Conservation (phyloP, 2,888 invertebrate genomes). For the Hydroisotoma schaefferi region DNA sequence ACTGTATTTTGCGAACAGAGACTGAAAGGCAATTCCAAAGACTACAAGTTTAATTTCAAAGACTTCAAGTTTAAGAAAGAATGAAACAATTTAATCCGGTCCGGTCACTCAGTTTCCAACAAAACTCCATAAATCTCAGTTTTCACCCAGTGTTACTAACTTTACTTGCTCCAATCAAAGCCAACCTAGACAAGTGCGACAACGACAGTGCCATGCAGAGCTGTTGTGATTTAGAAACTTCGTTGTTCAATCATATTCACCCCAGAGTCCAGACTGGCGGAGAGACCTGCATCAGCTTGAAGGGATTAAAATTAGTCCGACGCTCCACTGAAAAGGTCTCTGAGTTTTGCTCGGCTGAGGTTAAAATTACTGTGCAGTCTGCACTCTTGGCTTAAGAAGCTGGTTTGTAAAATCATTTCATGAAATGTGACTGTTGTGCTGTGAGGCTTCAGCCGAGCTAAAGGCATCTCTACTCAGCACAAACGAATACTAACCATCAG, state of each 20-base stretch:
- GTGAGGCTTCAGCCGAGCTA: neutral
- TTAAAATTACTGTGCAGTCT: no score
- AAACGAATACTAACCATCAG: neutral
- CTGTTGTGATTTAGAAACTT: neutral
- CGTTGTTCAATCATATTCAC: no score
- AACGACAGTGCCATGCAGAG: neutral
- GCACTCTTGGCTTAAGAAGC: no score
- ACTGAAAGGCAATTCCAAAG: neutral
- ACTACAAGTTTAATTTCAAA: no score
- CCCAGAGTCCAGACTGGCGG: no score
- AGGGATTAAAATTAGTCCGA: neutral
- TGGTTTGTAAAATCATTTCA: neutral
- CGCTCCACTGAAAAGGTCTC: neutral
- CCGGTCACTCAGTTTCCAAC: slow-evolving; percentile 44
- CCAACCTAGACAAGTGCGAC: neutral
- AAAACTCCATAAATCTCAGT: slow-evolving; percentile 46
- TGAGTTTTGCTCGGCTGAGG: neutral
- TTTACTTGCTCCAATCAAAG: slow-evolving; percentile 5
- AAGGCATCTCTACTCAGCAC: neutral
- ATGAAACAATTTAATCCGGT: no score
- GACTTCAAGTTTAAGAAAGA: neutral
- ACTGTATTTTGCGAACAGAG: neutral
- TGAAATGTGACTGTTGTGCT: neutral
- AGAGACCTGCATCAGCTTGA: neutral
- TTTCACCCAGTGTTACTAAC: slow-evolving; percentile 40